Conservation (phyloP, 2,888 invertebrate species). For the Troilus luridus region DNA sequence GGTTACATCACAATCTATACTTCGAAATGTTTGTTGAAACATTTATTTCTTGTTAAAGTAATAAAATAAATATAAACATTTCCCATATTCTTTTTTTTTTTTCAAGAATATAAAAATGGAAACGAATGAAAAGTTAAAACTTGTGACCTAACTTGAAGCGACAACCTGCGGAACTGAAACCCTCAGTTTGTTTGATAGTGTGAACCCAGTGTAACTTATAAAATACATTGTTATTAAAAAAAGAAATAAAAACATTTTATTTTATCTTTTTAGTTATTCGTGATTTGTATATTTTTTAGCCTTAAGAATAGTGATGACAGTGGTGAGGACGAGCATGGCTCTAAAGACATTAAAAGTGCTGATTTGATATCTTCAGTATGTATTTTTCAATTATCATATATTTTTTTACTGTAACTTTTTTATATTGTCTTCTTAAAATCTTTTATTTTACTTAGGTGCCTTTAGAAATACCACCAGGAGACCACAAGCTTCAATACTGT, state of each 20-base stretch:
- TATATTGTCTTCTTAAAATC: background rate
- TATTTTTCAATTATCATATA: conserved; percentile 56
- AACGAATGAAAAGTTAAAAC: too few relatives aligned
- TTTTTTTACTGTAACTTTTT: background rate
- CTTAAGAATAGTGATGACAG: conserved; percentile 77
- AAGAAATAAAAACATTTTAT: background rate
- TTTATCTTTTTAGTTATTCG: conserved; percentile 3
- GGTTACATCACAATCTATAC: too few relatives aligned
- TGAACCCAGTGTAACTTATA: too few relatives aligned
- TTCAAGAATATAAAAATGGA: too few relatives aligned
- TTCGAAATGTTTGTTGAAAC: too few relatives aligned
- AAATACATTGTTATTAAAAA: too few relatives aligned
- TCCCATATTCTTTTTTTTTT: too few relatives aligned
- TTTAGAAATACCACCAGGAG: conserved; percentile 83
- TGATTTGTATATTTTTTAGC: conserved; percentile 68
- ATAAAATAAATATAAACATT: too few relatives aligned
- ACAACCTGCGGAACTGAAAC: too few relatives aligned
- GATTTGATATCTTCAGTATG: conserved; percentile 69
- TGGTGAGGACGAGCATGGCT: conserved; percentile 76
- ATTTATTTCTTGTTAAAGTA: too few relatives aligned
- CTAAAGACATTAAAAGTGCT: conserved; percentile 68
- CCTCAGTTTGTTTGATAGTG: too few relatives aligned
- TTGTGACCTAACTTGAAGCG: too few relatives aligned
- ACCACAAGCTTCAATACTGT: conserved; percentile 93
- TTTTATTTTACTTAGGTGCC: conserved; percentile 72